These are phyloP conservation scores for Anaspis maculata DNA, from an alignment of 2,888 invertebrate genomes.

Conservation along the genomic window DNA sequence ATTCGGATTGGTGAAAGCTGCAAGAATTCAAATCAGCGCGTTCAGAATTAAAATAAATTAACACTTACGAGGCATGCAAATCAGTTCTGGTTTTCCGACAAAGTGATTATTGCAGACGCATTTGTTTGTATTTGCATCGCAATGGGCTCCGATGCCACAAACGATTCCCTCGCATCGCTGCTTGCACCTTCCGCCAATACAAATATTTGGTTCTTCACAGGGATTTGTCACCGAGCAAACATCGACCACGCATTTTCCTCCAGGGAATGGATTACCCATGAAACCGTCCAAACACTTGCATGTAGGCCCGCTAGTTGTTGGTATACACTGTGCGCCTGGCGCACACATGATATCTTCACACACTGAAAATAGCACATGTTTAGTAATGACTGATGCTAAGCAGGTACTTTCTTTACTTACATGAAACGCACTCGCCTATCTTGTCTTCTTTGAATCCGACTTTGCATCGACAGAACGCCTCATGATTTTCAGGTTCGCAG, in stretches of 20 bases:
- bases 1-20: slow-evolving; percentile 67
- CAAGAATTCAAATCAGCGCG: slow-evolving; percentile 30
- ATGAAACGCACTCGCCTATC: slow-evolving; percentile 75
- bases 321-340: slow-evolving; percentile 75
- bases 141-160: slow-evolving; percentile 82
- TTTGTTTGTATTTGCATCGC: slow-evolving; percentile 70
- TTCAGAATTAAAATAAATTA: slow-evolving; percentile 7
- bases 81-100: slow-evolving; percentile 78
- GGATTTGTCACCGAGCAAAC: slow-evolving; percentile 70
- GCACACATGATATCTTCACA: slow-evolving; percentile 74
- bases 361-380: slow-evolving; percentile 44
- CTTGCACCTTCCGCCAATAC: slow-evolving; percentile 81
- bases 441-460: slow-evolving; percentile 73
- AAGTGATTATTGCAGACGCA: slow-evolving; percentile 83
- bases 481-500: slow-evolving; percentile 82
- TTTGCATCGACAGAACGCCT: slow-evolving; percentile 81
- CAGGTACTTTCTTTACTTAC: slow-evolving; percentile 45
- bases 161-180: slow-evolving; percentile 79
- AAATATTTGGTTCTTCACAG: slow-evolving; percentile 70
- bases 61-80: slow-evolving; percentile 90
- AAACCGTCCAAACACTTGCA: slow-evolving; percentile 83
- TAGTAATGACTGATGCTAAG: background rate
- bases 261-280: slow-evolving; percentile 86
- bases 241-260: slow-evolving; percentile 75
- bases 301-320: slow-evolving; percentile 74